Evolutionary conservation across 2,113 vertebrate genomes (phyloP).

Genomic region (Triplophysa dalaica): DNA sequence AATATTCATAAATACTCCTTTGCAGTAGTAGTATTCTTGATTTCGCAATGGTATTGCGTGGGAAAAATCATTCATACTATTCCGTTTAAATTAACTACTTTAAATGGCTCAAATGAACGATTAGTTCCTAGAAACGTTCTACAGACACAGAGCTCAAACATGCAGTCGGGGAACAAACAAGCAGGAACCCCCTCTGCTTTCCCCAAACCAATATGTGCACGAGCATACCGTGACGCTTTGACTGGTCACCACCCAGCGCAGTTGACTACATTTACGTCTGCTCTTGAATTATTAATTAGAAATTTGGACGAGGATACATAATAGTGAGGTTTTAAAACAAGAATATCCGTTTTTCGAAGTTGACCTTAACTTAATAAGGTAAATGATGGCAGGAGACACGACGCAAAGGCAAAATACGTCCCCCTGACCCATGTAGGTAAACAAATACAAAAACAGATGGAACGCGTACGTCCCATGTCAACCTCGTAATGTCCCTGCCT

Average conservation of each 20-base stretch:
- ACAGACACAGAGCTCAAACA: constrained; percentile 36
- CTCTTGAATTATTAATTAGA: constrained; percentile 21
- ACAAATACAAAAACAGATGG: neutral
- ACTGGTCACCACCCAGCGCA: constrained; percentile 27
- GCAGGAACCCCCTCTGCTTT: neutral
- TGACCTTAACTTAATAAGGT: too few species aligned
- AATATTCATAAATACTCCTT: neutral
- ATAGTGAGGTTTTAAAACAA: neutral
- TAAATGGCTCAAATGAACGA: neutral
- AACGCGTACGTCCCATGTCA: neutral
- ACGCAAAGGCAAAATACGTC: neutral
- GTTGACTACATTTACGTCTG: constrained; percentile 8
- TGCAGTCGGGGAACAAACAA: constrained; percentile 36
- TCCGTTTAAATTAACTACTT: too few species aligned
- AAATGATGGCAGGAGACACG: too few species aligned
- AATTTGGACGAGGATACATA: neutral
- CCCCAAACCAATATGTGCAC: constrained; percentile 1
- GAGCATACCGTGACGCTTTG: neutral
- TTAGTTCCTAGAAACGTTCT: neutral
- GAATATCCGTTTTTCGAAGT: too few species aligned
- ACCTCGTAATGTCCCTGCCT: too few species aligned
- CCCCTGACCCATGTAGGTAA: neutral
- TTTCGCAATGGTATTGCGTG: neutral
- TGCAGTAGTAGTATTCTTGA: neutral
- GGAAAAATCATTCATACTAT: neutral